Conservation (phyloP, 2,113 vertebrate genomes). For the Hystrix brachyura region DNA sequence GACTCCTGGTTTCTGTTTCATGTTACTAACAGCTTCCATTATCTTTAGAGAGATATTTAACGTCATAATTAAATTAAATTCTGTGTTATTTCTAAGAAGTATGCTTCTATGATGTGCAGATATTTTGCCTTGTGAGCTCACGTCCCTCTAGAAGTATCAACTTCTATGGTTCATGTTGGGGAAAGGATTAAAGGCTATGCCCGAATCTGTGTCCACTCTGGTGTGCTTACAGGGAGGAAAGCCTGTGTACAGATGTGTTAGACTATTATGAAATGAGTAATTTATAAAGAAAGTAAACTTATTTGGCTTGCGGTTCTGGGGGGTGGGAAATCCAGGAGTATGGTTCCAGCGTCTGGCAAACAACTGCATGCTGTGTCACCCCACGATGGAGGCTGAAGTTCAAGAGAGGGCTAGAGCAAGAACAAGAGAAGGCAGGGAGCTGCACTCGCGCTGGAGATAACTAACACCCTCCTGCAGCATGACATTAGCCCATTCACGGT, state of each 20-base stretch:
- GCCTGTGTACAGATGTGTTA: background rate
- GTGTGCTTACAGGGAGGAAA: background rate
- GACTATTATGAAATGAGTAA: background rate
- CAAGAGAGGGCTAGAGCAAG: background rate
- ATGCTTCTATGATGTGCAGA: background rate
- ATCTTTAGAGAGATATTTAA: constrained; percentile 9
- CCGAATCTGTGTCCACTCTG: background rate
- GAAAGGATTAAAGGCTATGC: background rate
- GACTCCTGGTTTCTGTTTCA: background rate
- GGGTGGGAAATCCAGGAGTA: background rate
- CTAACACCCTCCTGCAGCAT: no score
- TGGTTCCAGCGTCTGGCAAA: background rate
- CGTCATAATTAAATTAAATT: background rate
- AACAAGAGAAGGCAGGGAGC: background rate
- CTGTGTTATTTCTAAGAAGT: background rate
- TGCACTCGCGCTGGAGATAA: background rate
- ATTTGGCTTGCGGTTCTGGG: background rate
- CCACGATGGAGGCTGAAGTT: background rate
- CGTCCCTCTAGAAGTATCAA: background rate
- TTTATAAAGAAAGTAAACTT: background rate
- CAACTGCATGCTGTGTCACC: background rate
- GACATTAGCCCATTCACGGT: no score
- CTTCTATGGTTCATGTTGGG: background rate
- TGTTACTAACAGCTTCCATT: background rate
- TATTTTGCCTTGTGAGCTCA: background rate